Base-by-base conservation (phyloP, 1,140 invertebrate genomes). In the Gonioctena quinquepunctata region DNA sequence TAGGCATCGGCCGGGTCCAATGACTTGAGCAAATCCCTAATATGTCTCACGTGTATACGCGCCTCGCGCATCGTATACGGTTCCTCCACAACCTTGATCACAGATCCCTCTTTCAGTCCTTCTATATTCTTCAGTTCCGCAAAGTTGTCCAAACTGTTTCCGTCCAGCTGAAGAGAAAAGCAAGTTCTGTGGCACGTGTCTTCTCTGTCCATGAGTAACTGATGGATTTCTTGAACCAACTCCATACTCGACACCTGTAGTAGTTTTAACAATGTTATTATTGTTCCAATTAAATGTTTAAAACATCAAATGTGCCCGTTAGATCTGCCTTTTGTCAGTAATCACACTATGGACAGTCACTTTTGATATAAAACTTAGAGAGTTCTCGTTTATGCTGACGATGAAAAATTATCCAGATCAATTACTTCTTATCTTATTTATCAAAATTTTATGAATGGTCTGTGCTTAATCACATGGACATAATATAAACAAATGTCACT, bases 61-160 rank as follows among this genome's bases (percentile, higher is more conserved):
- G 97, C 97, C 84, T 99, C 97, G 4, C 97, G 90, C 87, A 99
- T 95, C 25, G 97, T 99, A 80, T 99, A 99, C 0, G 96, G 96
- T 79, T 99, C 97, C 87, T 95, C 93, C 2, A 96, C 92, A 67
- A 95, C 92, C 86, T 96, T 96, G 61, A 99, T 96, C 26, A 96
- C 86, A 6, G 96, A 97, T 3, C 95, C 95, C 82, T 99, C 96
- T 83, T 97, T 96, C 4, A 99, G 85, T 0, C 95, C 94, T 78
- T 98, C 95, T 77, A 99, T 95, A 81, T 93, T 96, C 84, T 99
- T 99, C 22, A 99, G 83, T 84, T 99, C 98, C 7, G 96, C 94
- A 87, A 99, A 99, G 84, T 99, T 98, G 82, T 99, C 98, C 49
- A 99, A 85, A 2, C 95, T 97, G 59, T 92, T 90, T 7, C 94